Conservation (phyloP, 2,113 vertebrate species). For the Formicarius rufipectus region DNA sequence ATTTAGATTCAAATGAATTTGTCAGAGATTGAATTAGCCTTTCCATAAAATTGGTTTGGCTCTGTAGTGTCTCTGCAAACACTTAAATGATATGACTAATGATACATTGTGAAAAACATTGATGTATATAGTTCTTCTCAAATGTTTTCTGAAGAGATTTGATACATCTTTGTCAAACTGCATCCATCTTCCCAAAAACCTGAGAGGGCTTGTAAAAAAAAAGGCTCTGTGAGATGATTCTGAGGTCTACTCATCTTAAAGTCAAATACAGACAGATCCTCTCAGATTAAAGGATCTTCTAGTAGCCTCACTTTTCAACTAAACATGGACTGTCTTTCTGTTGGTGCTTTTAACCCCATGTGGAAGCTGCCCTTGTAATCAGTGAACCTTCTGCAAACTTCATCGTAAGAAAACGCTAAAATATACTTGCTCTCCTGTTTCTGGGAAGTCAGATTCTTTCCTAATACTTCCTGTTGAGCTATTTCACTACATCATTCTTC, state of each 20-base stretch:
- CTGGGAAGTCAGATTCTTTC: background rate
- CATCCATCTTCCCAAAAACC: background rate
- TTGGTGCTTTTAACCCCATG: background rate
- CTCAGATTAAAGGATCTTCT: background rate
- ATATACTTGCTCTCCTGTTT: background rate
- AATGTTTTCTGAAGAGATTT: background rate
- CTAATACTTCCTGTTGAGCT: background rate
- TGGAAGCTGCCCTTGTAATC: background rate
- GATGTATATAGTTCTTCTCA: background rate
- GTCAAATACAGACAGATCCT: background rate
- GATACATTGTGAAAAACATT: conserved; percentile 1
- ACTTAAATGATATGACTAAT: conserved; percentile 40
- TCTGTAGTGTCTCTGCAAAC: conserved; percentile 6
- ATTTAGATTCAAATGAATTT: conserved; percentile 56
- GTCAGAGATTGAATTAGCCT: conserved; percentile 30
- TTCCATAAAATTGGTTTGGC: background rate
- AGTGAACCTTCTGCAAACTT: background rate
- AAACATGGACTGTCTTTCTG: background rate
- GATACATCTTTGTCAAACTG: background rate
- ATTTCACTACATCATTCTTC: background rate
- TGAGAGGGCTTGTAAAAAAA: background rate
- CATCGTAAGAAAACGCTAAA: background rate
- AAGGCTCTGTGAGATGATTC: background rate
- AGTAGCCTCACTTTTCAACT: background rate
- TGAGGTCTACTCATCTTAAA: background rate